Percentiles rank a stretch among this genome's conserved stretches.
Conservation (phyloP, 2,797 vertebrate genomes). For the Taenioides sp. region DNA sequence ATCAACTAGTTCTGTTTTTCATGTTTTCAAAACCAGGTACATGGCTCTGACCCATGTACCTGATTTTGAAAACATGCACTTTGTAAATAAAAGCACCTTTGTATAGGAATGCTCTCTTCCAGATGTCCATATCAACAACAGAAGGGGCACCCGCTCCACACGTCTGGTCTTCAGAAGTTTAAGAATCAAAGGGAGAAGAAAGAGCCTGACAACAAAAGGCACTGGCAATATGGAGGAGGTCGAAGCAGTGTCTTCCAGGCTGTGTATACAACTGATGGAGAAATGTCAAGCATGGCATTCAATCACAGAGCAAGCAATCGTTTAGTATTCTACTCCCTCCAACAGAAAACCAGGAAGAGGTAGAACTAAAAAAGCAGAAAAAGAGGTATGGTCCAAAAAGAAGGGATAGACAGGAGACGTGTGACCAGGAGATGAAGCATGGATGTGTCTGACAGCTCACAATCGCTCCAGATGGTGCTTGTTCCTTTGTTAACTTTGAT, state of each 20-base stretch:
- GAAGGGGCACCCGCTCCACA: constrained; percentile 9
- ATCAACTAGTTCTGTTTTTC: too few species aligned
- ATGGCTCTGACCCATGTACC: background rate
- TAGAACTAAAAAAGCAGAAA: background rate
- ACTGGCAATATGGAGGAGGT: constrained; percentile 40
- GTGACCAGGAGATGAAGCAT: constrained; percentile 57
- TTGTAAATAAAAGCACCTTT: background rate
- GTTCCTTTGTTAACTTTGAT: constrained; percentile 75
- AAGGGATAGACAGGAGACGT: constrained; percentile 44
- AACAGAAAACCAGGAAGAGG: constrained; percentile 28
- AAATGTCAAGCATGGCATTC: constrained; percentile 66
- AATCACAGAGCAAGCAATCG: constrained; percentile 60
- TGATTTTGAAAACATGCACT: background rate
- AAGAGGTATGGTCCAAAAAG: background rate
- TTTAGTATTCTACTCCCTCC: constrained; percentile 67
- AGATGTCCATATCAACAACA: constrained; percentile 8
- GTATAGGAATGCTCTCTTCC: background rate
- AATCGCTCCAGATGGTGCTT: constrained; percentile 72
- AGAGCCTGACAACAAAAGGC: constrained; percentile 24
- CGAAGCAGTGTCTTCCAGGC: constrained; percentile 16
- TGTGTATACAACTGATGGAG: constrained; percentile 45
- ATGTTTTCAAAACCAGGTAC: background rate
- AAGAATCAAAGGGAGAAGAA: constrained; percentile 28
- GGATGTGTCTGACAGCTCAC: constrained; percentile 69
- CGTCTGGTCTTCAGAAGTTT: constrained; percentile 21